These are phyloP conservation scores for Pachycephus smyrnensis DNA, from an alignment of 2,888 invertebrate species.

Conservation along the genomic window DNA sequence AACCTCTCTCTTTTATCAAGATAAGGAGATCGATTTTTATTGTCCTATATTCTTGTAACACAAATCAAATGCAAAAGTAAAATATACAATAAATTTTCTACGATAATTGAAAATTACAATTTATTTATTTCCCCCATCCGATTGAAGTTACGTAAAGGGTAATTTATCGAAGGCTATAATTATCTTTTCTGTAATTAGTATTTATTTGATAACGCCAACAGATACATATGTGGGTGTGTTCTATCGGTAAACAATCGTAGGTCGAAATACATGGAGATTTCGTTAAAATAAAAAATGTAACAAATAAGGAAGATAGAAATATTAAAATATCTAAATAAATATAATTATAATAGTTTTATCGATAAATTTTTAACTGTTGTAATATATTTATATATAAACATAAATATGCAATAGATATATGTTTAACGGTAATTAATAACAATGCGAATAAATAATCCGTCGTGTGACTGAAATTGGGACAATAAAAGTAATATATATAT, in stretches of 20 bases:
- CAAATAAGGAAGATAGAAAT: slow-evolving; percentile 2
- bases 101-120: not conserved
- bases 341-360: not conserved
- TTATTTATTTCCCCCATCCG: not conserved
- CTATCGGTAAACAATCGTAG: not conserved
- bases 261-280: not conserved
- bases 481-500: not conserved
- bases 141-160: not conserved
- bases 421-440: not conserved
- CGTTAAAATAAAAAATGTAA: slow-evolving; percentile 10
- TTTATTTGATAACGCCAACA: slow-evolving; percentile 9
- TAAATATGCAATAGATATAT: not conserved
- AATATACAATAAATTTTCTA: slow-evolving; percentile 7
- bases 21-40: not conserved
- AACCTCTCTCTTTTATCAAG: not conserved
- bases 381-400: not conserved
- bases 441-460: not conserved
- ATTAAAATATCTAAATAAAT: slow-evolving; percentile 4
- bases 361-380: not conserved
- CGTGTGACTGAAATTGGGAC: not conserved
- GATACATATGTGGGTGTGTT: slow-evolving; percentile 4
- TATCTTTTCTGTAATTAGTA: not conserved
- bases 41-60: not conserved
- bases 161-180: not conserved
- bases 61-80: not conserved